Conservation (phyloP, 37 sponge, comb jelly and placozoan genomes). For the Crambe crambe region DNA sequence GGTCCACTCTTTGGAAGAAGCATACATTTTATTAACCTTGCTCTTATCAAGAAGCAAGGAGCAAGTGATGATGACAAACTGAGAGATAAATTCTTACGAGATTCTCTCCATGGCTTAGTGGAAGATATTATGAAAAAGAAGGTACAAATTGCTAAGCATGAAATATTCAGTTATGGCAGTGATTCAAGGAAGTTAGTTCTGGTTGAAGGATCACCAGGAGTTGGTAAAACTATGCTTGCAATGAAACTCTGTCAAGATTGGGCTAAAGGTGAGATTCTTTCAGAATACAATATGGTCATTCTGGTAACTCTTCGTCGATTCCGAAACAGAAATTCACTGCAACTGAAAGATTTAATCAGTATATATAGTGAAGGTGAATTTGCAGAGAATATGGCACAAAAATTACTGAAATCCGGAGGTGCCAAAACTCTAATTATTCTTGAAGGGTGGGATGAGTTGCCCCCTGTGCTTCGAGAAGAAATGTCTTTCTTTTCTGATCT, state of each 20-base stretch:
- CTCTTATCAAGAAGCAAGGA: constrained; percentile 28
- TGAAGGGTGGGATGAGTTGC: constrained; percentile 50
- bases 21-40: constrained; percentile 22
- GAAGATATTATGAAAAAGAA: constrained; percentile 39
- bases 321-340: neutral
- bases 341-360: neutral
- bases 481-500: constrained; percentile 22
- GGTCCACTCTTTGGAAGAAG: constrained; percentile 9
- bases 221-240: constrained; percentile 44
- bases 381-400: neutral
- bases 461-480: constrained; percentile 1
- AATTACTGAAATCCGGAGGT: neutral
- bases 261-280: constrained; percentile 2
- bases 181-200: constrained; percentile 24
- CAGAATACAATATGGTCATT: constrained; percentile 23
- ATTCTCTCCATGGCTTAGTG: constrained; percentile 13
- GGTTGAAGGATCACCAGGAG: constrained; percentile 46
- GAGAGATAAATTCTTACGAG: constrained; percentile 12
- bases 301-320: constrained; percentile 14
- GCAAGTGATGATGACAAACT: constrained; percentile 1
- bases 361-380: neutral
- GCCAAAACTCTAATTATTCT: constrained; percentile 14
- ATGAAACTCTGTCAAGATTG: constrained; percentile 22
- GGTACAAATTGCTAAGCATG: neutral
- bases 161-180: constrained; percentile 9